Base-by-base conservation (phyloP, 2,113 vertebrate genomes). In the Eptesicus fuscus region DNA sequence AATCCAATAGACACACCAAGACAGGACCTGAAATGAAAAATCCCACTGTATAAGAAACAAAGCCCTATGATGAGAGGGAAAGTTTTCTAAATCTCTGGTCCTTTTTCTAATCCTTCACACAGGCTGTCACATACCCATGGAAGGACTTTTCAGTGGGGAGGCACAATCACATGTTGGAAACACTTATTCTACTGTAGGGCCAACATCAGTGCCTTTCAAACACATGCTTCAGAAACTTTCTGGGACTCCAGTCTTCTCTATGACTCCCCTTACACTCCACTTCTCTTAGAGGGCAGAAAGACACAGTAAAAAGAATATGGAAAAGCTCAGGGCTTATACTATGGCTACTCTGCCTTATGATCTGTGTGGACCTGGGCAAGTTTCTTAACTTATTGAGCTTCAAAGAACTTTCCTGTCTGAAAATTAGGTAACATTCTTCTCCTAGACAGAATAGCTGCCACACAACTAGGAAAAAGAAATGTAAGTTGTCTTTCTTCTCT, bases 21-120 rank as follows among this genome's bases (percentile, higher is more conserved):
- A 47, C 2, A 44, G 17, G 0, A 5, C 0, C 30, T 37, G 40
- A 13, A 87, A 56, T 1, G 0, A 8, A 10, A 5, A 14, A 1
- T 18, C 67, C 63, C 35, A 5, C 18, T 49, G 17, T 1, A 4
- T 22, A 9, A 61, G 44, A 28, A 7, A 63, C 42, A 28, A 37
- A 28, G 59, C 69, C 18, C 13, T 37, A 5, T 37, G 71, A 25
- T 5, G 11, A 83, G 23, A 28, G 35, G 28, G 16, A 0, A 1
- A 32, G 40, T 7, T 42, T 18, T 8, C 12, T 32, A 82, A 12
- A 7, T 5, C 73, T 30, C 92, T 28, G 70, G 73, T 17, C n/a
- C 40, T 63, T 59, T 59, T 53, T 11, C 37, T 18, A 67, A 28
- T 14, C 14, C 25, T 84, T 82, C 83, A 56, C 40, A 37, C 30